Percentiles rank a stretch among this genome's conserved stretches.
Conservation (phyloP, 2,113 vertebrate genomes). For the Ciconia boyciana region DNA sequence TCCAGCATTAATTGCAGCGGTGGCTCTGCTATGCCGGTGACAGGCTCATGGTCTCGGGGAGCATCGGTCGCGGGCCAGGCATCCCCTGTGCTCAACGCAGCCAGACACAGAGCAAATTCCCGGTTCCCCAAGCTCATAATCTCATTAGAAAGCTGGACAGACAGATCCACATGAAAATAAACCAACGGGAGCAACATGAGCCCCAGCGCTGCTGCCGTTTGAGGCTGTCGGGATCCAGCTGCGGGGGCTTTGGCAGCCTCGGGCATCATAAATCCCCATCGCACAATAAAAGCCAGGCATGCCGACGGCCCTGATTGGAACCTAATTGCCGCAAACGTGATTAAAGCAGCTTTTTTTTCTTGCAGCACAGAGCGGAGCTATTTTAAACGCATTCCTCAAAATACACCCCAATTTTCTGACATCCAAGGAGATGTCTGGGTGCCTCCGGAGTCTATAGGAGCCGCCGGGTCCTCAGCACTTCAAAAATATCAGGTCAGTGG, state of each 20-base stretch:
- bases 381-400: neutral
- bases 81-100: neutral
- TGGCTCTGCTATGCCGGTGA: neutral
- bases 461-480: accelerated
- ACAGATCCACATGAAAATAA: neutral
- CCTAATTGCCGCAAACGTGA: neutral
- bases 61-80: accelerated
- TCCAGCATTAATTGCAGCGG: neutral
- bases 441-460: neutral
- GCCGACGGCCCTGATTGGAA: neutral
- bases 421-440: neutral
- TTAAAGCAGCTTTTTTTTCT: neutral
- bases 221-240: neutral
- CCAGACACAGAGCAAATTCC: neutral
- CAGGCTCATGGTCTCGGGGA: neutral
- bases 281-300: neutral
- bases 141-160: neutral
- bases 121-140: neutral
- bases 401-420: neutral
- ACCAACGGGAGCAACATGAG: neutral
- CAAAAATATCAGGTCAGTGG: neutral
- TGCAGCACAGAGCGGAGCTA: neutral
- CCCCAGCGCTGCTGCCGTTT: neutral
- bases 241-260: neutral
- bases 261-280: neutral